Base-by-base conservation (phyloP, 1,140 invertebrate genomes). In the Centruroides sculpturatus region DNA sequence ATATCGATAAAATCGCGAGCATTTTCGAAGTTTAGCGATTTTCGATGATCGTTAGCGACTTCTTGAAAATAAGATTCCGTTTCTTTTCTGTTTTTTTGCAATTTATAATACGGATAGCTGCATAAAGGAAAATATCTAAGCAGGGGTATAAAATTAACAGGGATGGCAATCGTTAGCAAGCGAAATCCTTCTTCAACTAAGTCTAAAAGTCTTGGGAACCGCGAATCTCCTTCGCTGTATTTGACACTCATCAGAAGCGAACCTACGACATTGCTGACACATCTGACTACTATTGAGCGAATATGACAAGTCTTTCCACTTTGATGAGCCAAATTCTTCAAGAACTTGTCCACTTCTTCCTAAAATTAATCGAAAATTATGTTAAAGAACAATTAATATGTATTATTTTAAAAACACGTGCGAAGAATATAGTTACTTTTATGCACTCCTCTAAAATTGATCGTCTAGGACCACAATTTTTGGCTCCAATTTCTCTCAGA, bases 221-320 rank as follows among this genome's bases (percentile, higher is more conserved):
- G 78, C 3, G 75, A 72, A 67, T 92, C 88, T 12, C 85, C 82
- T 3, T 59, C 50, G 1, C 51, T 35, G 72, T 92, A 95, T 5
- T 89, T 78, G 0, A 89, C 82, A 13, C 86, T 86, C 89, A 95
- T 94, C 64, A 91, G 81, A 41, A 95, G 82, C 35, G 84, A 85
- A 71, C 90, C 92, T 61, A 96, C 92, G 0, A 95, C 88, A 72
- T 95, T 96, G 69, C 85, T 88, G 57, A 93, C 84, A 4, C 86
- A 83, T 61, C 86, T 80, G n/a, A 84, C 83, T 13, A 93, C 76
- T 4, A 82, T 74, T 0, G 82, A 80, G 5, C 85, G 85, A 23
- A 88, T 71, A 67, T 87, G 82, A 4, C 82, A 80, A 1, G 87
- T 79, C 9, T 77, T 75, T 0, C 82, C 82, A 49, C 81, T 77